phyloP scores from a whole-genome alignment of 2,113 vertebrate genomes.

The Terrapene triunguis region DNA sequence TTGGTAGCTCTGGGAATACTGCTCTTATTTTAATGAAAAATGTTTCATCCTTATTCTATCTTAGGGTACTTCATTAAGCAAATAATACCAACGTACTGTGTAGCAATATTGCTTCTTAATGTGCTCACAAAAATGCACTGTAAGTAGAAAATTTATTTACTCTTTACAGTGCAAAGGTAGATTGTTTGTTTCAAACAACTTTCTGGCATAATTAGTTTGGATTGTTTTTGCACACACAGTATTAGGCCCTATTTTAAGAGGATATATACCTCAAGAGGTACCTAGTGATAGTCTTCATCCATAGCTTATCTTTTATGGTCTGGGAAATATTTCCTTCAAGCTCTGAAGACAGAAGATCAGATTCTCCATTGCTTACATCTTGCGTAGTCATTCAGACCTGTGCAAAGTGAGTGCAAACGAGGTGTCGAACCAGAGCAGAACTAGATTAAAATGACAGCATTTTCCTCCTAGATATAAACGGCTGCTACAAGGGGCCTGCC shows the following conservation, averaged over 20 bases:
- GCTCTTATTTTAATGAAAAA: neutral
- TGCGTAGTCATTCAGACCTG: neutral
- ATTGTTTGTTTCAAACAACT: neutral
- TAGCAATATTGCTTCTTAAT: neutral
- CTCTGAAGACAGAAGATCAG: neutral
- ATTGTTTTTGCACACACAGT: rapidly evolving
- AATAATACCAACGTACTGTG: neutral
- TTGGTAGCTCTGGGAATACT: neutral
- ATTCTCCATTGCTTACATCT: neutral
- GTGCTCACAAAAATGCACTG: neutral
- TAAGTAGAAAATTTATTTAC: neutral
- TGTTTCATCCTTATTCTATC: neutral
- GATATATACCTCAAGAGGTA: neutral
- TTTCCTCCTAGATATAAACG: neutral
- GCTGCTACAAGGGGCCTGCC: neutral
- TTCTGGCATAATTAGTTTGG: neutral
- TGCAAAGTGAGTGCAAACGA: neutral
- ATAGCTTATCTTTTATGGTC: neutral
- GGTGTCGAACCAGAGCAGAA: neutral
- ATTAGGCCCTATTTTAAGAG: neutral
- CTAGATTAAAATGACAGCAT: neutral
- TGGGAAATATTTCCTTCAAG: neutral
- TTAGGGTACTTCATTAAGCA: neutral
- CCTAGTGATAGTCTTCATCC: neutral
- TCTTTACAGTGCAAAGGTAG: neutral